phyloP scores from a whole-genome alignment of 2,797 vertebrate species.

The Hypotaenidia philippensis region DNA sequence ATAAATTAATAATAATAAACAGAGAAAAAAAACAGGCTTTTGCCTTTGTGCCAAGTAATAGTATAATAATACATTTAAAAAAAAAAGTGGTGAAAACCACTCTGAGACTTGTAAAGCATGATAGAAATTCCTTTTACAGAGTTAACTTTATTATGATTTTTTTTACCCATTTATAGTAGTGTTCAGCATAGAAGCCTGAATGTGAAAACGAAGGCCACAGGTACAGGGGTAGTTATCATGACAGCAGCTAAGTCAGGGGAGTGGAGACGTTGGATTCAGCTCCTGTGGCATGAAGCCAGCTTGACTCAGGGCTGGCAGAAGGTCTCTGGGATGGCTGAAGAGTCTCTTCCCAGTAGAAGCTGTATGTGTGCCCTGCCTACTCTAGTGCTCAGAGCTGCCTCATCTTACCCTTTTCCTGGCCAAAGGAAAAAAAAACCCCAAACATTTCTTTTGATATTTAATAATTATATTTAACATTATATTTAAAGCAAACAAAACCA shows the following conservation, averaged over 20 bases:
- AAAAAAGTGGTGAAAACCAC: background rate
- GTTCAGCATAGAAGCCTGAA: background rate
- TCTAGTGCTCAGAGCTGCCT: background rate
- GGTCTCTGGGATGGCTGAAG: background rate
- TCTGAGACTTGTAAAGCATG: background rate
- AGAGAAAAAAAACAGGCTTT: background rate
- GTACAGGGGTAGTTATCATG: background rate
- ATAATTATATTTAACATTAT: background rate
- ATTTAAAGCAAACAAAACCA: background rate
- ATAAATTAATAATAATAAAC: background rate
- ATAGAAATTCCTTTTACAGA: background rate
- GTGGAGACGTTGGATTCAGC: background rate
- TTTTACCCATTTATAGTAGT: background rate
- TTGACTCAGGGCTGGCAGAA: background rate
- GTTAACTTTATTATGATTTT: background rate
- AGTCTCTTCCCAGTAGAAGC: background rate
- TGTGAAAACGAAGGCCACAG: background rate
- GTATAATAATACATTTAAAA: background rate
- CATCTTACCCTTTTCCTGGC: background rate
- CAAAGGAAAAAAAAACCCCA: background rate
- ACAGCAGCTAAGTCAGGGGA: background rate
- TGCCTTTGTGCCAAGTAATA: background rate
- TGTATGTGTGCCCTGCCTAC: background rate
- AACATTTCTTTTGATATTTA: background rate
- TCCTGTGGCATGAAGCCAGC: background rate